These are phyloP conservation scores for Melanchra persicariae DNA, from an alignment of 2,888 invertebrate genomes.

Conservation along the genomic window DNA sequence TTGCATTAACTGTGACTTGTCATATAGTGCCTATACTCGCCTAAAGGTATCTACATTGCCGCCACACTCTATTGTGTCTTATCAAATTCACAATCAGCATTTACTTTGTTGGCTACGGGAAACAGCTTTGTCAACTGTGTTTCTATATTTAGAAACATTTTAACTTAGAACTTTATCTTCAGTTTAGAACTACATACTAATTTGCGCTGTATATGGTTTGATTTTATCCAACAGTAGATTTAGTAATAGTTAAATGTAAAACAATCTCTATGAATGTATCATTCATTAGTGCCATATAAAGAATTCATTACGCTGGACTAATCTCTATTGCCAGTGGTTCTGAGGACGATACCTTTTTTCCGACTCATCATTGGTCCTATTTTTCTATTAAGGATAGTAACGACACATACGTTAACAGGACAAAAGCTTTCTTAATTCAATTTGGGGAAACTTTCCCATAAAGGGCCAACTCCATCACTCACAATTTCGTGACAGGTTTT, in stretches of 20 bases:
- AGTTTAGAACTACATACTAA: conserved; percentile 8
- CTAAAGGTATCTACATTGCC: background rate
- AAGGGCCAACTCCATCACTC: conserved; percentile 33
- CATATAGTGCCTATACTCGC: conserved; percentile 1
- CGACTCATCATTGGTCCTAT: background rate
- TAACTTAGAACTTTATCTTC: conserved; percentile 20
- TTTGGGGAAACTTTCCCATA: conserved; percentile 22
- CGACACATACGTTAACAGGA: conserved; percentile 6
- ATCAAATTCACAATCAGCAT: conserved; percentile 51
- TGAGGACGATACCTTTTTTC: background rate
- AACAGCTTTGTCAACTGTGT: conserved; percentile 50
- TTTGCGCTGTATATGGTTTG: background rate
- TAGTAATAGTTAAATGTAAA: background rate
- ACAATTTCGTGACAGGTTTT: conserved; percentile 39
- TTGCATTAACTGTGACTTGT: background rate
- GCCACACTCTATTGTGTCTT: conserved; percentile 42
- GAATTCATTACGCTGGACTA: background rate
- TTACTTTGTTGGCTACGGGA: conserved; percentile 42
- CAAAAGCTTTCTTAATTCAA: conserved; percentile 35
- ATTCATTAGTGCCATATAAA: conserved; percentile 14
- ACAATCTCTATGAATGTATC: conserved; percentile 3
- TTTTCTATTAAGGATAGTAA: conserved; percentile 13
- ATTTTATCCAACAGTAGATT: background rate
- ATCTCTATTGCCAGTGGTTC: background rate
- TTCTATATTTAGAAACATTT: conserved; percentile 34